A percentile compares a stretch with the other conserved stretches of the same genome.
These are phyloP conservation scores for Acronicta aceris DNA, from an alignment of 2,888 invertebrate species.

Conservation along the genomic window DNA sequence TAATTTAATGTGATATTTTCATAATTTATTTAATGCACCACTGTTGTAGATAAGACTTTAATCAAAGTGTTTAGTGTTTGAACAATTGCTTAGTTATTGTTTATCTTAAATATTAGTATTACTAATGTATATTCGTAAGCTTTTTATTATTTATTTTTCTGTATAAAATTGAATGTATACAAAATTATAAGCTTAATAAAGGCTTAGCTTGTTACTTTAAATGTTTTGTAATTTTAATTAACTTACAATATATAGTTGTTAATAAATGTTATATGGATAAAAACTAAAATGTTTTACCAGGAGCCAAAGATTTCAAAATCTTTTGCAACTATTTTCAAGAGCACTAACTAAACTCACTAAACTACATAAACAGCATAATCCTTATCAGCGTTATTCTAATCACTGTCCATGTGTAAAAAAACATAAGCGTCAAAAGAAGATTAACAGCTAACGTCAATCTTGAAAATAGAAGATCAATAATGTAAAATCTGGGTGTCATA, in stretches of 20 bases:
- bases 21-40: conserved; percentile 33
- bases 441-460: conserved; percentile 69
- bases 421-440: conserved; percentile 38
- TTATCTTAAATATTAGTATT: conserved; percentile 32
- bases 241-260: not conserved
- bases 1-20: conserved; percentile 49
- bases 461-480: conserved; percentile 82
- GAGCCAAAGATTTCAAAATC: not conserved
- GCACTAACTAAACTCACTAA: not conserved
- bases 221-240: conserved; percentile 20
- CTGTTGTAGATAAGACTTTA: conserved; percentile 35
- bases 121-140: conserved; percentile 37
- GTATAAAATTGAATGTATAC: conserved; percentile 48
- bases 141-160: conserved; percentile 50
- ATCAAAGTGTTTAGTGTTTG: conserved; percentile 33
- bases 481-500: conserved; percentile 70
- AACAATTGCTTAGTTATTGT: conserved; percentile 33
- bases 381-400: conserved; percentile 11
- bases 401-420: conserved; percentile 31
- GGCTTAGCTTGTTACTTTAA: conserved; percentile 52
- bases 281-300: too few species aligned
- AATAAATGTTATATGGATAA: not conserved
- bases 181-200: conserved; percentile 56
- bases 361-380: conserved; percentile 4
- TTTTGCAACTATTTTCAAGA: not conserved